A percentile compares a stretch with the other conserved stretches of the same genome.
Conservation (phyloP, 2,797 vertebrate species). For the Rhinichthys osculus region DNA sequence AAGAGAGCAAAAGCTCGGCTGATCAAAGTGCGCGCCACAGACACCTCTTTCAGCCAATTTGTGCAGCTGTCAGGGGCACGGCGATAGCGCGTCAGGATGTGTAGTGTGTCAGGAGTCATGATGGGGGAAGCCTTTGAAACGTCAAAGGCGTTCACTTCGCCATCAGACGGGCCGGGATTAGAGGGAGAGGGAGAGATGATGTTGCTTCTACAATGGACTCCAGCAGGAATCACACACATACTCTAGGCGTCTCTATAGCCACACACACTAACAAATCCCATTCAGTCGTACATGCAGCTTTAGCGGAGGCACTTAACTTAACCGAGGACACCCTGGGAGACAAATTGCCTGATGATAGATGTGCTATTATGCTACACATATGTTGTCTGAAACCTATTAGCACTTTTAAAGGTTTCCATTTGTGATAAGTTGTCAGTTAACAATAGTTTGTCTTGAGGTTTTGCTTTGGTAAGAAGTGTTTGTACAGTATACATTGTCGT, state of each 20-base stretch:
- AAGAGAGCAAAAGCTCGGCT: conserved; percentile 61
- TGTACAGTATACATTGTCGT: not conserved
- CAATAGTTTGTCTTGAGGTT: not conserved
- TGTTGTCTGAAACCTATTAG: conserved; percentile 13
- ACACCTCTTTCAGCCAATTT: conserved; percentile 80
- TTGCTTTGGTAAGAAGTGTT: not conserved
- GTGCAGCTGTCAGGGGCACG: conserved; percentile 77
- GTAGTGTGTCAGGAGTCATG: conserved; percentile 77
- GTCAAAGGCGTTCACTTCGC: conserved; percentile 66
- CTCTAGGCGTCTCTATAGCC: conserved; percentile 5
- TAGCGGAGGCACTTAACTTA: conserved; percentile 34
- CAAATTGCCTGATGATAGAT: conserved; percentile 25
- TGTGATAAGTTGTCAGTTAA: not conserved
- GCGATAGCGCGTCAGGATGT: conserved; percentile 74
- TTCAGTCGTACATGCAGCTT: conserved; percentile 31
- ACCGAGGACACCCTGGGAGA: conserved; percentile 19
- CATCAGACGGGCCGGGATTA: conserved; percentile 55
- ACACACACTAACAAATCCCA: conserved; percentile 42
- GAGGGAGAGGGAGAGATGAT: conserved; percentile 49
- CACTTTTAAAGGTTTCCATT: conserved; percentile 12
- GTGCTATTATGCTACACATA: conserved; percentile 16
- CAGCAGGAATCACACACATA: conserved; percentile 37
- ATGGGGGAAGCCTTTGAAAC: conserved; percentile 80
- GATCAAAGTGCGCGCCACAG: conserved; percentile 74
- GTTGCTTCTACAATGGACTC: conserved; percentile 46